Percentiles rank a stretch among this genome's conserved stretches.
phyloP scores from a whole-genome alignment of 2,888 invertebrate genomes.

The Drosophila phalerata region DNA sequence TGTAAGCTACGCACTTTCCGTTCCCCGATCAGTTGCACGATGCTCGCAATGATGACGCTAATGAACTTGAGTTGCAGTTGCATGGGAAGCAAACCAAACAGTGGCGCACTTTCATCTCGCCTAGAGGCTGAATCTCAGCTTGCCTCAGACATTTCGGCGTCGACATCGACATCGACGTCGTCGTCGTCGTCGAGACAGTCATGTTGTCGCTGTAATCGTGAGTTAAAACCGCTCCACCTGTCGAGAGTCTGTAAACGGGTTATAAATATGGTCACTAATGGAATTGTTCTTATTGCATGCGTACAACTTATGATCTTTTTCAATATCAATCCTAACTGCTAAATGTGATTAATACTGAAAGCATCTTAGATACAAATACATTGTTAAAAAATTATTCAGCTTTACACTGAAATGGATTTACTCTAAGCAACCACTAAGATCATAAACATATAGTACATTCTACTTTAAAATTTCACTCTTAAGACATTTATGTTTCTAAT shows the following conservation, averaged over 20 bases:
- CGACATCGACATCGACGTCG: conserved; percentile 22
- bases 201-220: conserved; percentile 37
- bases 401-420: neutral
- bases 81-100: conserved; percentile 55
- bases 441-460: neutral
- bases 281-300: conserved; percentile 32
- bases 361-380: neutral
- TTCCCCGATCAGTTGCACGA: conserved; percentile 12
- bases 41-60: conserved; percentile 50
- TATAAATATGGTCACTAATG: conserved; percentile 31
- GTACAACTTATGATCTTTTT: conserved; percentile 4
- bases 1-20: conserved; percentile 37
- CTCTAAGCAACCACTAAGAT: neutral
- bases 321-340: conserved; percentile 9
- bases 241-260: conserved; percentile 23
- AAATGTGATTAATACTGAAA: neutral
- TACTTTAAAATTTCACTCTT: neutral
- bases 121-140: conserved; percentile 30
- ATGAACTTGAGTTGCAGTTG: conserved; percentile 56
- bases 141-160: conserved; percentile 58
- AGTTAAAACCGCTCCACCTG: conserved; percentile 35
- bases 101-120: conserved; percentile 63
- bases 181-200: conserved; percentile 4
- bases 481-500: neutral
- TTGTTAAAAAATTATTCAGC: neutral